Evolutionary conservation across 2,888 invertebrate genomes (phyloP).

Genomic region (Cabera pusaria): DNA sequence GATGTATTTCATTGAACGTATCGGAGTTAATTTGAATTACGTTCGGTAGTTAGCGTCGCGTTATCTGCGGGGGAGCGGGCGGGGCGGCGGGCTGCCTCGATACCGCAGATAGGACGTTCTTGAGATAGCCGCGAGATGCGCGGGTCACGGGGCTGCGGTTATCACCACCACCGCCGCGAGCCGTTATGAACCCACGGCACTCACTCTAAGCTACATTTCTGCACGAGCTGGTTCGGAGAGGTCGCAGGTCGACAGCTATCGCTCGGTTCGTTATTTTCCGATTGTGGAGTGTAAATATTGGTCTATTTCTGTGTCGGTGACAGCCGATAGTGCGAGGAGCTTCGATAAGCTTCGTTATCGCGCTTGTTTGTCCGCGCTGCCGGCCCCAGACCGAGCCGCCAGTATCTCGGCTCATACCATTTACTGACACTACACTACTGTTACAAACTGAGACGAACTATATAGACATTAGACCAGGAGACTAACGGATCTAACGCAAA

Average conservation of each 20-base stretch:
- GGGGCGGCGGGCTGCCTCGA: not conserved
- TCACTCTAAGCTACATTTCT: conserved; percentile 13
- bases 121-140: conserved; percentile 45
- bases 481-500: too few relatives aligned
- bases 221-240: conserved; percentile 17
- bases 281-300: conserved; percentile 59
- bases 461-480: too few relatives aligned
- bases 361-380: conserved; percentile 29
- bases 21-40: conserved; percentile 3
- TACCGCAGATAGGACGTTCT: conserved; percentile 43
- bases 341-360: conserved; percentile 46
- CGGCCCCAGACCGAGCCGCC: too few relatives aligned
- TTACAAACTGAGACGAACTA: too few relatives aligned
- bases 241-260: conserved; percentile 53
- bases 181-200: too few relatives aligned
- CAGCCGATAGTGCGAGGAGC: conserved; percentile 25
- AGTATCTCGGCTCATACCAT: too few relatives aligned
- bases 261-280: conserved; percentile 67
- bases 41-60: conserved; percentile 2
- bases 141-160: conserved; percentile 52
- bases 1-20: conserved; percentile 3
- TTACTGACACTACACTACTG: too few relatives aligned
- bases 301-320: conserved; percentile 18
- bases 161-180: conserved; percentile 37
- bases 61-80: conserved; percentile 4